A percentile compares a stretch with the other conserved stretches of the same genome.
Evolutionary conservation across 2,113 vertebrate species (phyloP).

Genomic region (Xenus cinereus): DNA sequence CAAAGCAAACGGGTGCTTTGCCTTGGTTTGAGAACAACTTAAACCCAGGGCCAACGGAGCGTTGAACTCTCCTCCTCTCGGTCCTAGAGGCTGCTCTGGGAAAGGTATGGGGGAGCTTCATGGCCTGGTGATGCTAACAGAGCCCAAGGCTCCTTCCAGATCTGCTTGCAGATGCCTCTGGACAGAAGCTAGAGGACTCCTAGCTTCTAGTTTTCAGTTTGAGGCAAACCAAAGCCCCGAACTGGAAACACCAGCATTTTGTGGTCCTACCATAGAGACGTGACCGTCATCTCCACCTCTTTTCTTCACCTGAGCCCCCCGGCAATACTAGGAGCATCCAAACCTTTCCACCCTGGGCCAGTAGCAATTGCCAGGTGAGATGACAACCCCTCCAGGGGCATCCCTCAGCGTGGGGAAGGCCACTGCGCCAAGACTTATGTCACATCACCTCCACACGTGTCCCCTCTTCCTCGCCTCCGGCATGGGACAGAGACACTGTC

Average conservation of each 20-base stretch:
- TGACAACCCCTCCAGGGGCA: fast-evolving
- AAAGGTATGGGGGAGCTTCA: not conserved
- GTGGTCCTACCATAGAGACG: not conserved
- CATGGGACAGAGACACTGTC: not conserved
- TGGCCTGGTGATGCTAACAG: fast-evolving
- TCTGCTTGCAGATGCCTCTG: not conserved
- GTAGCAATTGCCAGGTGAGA: not conserved
- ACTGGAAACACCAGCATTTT: not conserved
- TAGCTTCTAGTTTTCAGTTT: too few species aligned
- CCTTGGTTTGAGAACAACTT: not conserved
- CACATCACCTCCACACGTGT: fast-evolving
- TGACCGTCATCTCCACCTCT: not conserved
- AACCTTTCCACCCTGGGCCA: not conserved
- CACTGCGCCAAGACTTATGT: fast-evolving
- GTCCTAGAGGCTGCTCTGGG: not conserved
- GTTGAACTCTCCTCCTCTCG: not conserved
- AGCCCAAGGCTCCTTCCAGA: not conserved
- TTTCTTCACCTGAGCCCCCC: not conserved
- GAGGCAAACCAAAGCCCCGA: not conserved
- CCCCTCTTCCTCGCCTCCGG: not conserved
- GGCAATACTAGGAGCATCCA: not conserved
- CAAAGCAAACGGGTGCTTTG: not conserved
- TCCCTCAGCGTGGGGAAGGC: fast-evolving
- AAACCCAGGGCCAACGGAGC: not conserved
- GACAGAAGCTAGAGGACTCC: not conserved